These are phyloP conservation scores for Carcharodon carcharias DNA, from an alignment of 2,797 vertebrate genomes.

Conservation along the genomic window DNA sequence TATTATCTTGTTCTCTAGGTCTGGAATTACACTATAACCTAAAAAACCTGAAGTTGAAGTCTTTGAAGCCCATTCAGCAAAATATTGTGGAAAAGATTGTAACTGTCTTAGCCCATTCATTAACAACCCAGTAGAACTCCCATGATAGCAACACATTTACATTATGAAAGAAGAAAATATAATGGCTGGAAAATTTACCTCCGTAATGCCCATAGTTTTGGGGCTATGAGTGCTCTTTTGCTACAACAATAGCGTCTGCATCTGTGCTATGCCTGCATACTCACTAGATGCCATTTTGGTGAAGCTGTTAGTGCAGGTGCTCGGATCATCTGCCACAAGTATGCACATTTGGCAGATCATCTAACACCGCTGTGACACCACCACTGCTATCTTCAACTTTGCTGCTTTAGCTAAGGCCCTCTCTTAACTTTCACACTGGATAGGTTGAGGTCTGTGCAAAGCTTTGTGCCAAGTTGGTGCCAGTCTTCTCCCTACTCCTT, in stretches of 20 bases:
- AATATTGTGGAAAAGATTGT: background rate
- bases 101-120: background rate
- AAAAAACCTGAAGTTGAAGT: background rate
- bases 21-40: background rate
- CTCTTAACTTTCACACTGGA: too few species aligned
- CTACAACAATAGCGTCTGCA: background rate
- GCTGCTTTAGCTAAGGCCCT: too few species aligned
- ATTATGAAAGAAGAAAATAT: background rate
- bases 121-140: background rate
- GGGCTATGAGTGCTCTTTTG: background rate
- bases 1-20: background rate
- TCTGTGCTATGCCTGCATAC: background rate
- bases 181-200: background rate
- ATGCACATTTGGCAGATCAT: too few species aligned
- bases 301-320: too few species aligned
- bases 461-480: too few species aligned
- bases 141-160: background rate
- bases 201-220: background rate
- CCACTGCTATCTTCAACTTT: too few species aligned
- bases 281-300: background rate
- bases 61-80: background rate
- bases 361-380: too few species aligned
- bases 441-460: too few species aligned
- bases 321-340: too few species aligned
- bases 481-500: too few species aligned